Conservation (phyloP, 2,113 vertebrate species). For the Ramphastos sulfuratus region DNA sequence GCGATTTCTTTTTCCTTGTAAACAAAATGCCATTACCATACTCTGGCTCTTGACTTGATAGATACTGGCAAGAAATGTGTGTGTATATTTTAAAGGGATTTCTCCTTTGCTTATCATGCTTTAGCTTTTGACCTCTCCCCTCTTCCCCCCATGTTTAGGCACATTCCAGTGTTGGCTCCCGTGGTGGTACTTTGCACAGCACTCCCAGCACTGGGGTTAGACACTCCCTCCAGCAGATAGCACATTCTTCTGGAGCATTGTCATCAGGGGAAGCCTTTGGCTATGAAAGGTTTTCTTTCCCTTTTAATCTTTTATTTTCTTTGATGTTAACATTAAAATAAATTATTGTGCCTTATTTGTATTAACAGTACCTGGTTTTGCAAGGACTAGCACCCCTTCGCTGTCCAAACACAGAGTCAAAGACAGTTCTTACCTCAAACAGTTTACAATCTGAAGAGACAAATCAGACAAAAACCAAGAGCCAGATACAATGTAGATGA, state of each 20-base stretch:
- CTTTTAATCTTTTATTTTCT: constrained; percentile 45
- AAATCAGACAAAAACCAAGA: constrained; percentile 54
- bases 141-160: not conserved
- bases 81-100: constrained; percentile 45
- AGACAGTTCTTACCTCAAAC: constrained; percentile 54
- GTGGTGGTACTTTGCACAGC: not conserved
- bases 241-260: constrained; percentile 34
- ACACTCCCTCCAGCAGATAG: constrained; percentile 12
- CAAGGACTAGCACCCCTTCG: constrained; percentile 9
- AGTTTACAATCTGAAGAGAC: constrained; percentile 53
- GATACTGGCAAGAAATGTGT: constrained; percentile 31
- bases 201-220: not conserved
- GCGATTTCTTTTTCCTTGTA: constrained; percentile 28
- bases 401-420: constrained; percentile 60
- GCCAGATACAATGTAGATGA: constrained; percentile 37
- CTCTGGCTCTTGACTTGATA: constrained; percentile 41
- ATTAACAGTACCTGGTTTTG: constrained; percentile 45
- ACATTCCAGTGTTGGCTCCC: not conserved
- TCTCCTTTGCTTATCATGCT: constrained; percentile 48
- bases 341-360: constrained; percentile 49
- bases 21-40: constrained; percentile 46
- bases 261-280: not conserved
- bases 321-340: constrained; percentile 52
- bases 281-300: constrained; percentile 3
- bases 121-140: constrained; percentile 62